Percentiles rank a stretch among this genome's conserved stretches.
These are phyloP conservation scores for Ostrea edulis DNA, from an alignment of 1,140 invertebrate genomes.

Conservation along the genomic window DNA sequence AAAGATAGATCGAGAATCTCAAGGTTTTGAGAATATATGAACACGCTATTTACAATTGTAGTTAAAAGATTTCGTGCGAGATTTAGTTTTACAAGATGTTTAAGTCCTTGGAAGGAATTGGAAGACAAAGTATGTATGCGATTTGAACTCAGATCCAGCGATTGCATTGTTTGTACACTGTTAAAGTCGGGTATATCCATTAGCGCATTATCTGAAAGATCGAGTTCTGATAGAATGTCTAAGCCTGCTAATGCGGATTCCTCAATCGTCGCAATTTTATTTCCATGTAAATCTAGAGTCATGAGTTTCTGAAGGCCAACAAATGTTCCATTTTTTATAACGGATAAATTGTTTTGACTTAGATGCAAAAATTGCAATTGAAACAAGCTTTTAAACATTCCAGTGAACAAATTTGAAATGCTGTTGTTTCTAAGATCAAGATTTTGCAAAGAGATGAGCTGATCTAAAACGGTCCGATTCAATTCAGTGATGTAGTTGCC, in stretches of 20 bases:
- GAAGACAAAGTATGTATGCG: conserved; percentile 39
- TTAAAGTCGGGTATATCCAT: conserved; percentile 30
- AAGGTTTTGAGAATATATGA: conserved; percentile 31
- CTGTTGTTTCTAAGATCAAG: conserved; percentile 40
- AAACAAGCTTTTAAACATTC: background rate
- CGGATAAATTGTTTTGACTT: conserved; percentile 14
- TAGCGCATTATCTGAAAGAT: conserved; percentile 54
- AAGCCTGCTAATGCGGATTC: background rate
- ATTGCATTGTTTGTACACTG: conserved; percentile 40
- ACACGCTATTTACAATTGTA: conserved; percentile 39
- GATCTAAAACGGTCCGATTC: background rate
- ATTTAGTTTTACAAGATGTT: conserved; percentile 52
- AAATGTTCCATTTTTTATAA: conserved; percentile 35
- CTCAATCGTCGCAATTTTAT: conserved; percentile 28
- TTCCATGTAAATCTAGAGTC: conserved; percentile 39
- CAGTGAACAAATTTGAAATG: background rate
- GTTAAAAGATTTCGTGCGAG: conserved; percentile 54
- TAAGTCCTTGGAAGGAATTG: conserved; percentile 47
- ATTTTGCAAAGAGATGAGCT: background rate
- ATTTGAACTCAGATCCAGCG: conserved; percentile 55
- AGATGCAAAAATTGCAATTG: conserved; percentile 36
- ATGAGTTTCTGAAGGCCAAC: conserved; percentile 41
- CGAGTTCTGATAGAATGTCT: conserved; percentile 36
- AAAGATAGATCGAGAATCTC: conserved; percentile 54
- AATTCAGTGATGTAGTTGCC: conserved; percentile 39